Conservation (phyloP, 2,888 invertebrate species). For the Rutpela maculata region DNA sequence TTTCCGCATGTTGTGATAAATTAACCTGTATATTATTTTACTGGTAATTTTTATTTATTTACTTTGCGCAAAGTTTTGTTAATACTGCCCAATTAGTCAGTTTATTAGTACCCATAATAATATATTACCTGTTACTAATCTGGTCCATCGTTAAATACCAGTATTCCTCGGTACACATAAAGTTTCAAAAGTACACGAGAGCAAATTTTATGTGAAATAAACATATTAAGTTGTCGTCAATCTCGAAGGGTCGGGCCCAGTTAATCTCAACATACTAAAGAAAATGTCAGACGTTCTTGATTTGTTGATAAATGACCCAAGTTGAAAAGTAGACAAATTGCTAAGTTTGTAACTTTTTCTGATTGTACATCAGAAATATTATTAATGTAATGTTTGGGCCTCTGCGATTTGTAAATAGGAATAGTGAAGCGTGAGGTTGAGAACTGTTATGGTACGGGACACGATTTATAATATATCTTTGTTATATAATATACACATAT, state of each 20-base stretch:
- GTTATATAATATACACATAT: too few relatives aligned
- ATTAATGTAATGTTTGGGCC: slow-evolving; percentile 5
- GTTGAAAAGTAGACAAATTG: slow-evolving; percentile 31
- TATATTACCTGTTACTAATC: neutral
- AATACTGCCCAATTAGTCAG: too few relatives aligned
- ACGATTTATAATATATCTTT: too few relatives aligned
- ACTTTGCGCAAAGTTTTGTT: too few relatives aligned
- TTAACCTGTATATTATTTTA: too few relatives aligned
- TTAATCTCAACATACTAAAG: slow-evolving; percentile 11
- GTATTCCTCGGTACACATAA: neutral
- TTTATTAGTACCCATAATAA: too few relatives aligned
- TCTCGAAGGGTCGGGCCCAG: slow-evolving; percentile 12
- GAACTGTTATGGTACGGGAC: neutral
- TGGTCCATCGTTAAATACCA: neutral
- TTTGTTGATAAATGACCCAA: slow-evolving; percentile 31
- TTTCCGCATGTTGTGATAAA: too few relatives aligned
- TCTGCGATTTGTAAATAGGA: neutral
- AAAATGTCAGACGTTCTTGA: slow-evolving; percentile 26
- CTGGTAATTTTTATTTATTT: too few relatives aligned
- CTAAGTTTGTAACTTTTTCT: slow-evolving; percentile 34
- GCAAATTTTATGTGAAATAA: neutral
- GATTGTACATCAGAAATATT: slow-evolving; percentile 16
- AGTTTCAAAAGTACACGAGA: neutral
- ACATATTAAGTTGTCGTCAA: slow-evolving; percentile 16
- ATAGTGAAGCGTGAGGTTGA: neutral